phyloP scores from a whole-genome alignment of 2,113 vertebrate genomes.

The Apteryx mantelli region DNA sequence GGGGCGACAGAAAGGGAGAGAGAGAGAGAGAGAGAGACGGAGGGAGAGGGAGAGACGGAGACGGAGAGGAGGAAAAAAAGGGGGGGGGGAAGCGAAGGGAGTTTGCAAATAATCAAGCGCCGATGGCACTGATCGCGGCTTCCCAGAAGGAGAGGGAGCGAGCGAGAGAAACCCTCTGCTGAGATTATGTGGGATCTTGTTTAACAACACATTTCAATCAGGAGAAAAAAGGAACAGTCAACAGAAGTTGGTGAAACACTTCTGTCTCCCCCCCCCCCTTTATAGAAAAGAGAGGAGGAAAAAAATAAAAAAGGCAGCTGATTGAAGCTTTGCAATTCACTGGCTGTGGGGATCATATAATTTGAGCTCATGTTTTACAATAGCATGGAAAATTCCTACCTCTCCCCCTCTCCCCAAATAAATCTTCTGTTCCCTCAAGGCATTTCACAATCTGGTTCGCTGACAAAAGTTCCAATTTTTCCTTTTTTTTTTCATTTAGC shows the following conservation, averaged over 20 bases:
- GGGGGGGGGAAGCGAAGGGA: conserved; percentile 77
- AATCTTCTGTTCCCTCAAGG: conserved; percentile 55
- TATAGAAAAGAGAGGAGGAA: conserved; percentile 31
- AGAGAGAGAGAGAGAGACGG: conserved; percentile 35
- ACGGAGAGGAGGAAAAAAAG: neutral
- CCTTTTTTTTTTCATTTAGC: neutral
- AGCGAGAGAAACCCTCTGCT: conserved; percentile 58
- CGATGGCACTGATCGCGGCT: conserved; percentile 85
- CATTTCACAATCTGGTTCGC: conserved; percentile 63
- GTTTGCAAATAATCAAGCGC: conserved; percentile 85
- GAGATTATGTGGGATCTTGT: conserved; percentile 66
- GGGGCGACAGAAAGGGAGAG: conserved; percentile 60
- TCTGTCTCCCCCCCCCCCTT: conserved; percentile 22
- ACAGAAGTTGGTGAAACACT: conserved; percentile 63
- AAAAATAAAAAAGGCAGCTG: conserved; percentile 52
- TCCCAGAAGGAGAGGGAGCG: conserved; percentile 64
- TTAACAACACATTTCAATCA: conserved; percentile 70
- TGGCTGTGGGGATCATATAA: conserved; percentile 58
- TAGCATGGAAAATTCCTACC: conserved; percentile 68
- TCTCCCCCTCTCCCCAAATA: conserved; percentile 58
- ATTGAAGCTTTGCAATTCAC: conserved; percentile 62
- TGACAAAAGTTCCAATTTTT: conserved; percentile 59
- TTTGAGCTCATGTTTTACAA: conserved; percentile 67
- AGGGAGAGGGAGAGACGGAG: neutral
- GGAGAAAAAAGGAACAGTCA: conserved; percentile 66